Conservation (phyloP, 2,888 invertebrate species). For the Andrena bucephala region DNA sequence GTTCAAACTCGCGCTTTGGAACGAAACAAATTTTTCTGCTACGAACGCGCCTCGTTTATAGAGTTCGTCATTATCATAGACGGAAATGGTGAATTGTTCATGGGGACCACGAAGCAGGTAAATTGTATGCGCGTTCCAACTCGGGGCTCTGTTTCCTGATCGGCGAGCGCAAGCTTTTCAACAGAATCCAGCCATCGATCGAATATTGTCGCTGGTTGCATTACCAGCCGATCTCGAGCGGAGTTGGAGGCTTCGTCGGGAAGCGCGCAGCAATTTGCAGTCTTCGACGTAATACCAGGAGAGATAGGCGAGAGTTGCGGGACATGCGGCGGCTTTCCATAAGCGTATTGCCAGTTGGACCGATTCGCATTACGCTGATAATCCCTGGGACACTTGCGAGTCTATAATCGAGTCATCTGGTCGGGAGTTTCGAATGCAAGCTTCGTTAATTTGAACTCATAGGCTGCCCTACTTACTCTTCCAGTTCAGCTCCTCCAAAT, state of each 20-base stretch:
- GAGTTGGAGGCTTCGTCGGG: constrained; percentile 13
- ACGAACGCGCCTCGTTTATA: no score
- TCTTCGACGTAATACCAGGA: constrained; percentile 24
- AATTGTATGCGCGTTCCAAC: neutral
- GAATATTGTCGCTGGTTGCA: constrained; percentile 11
- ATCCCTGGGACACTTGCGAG: constrained; percentile 50
- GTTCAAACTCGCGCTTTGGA: no score
- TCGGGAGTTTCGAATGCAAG: constrained; percentile 8
- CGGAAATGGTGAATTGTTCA: neutral
- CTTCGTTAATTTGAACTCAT: constrained; percentile 43
- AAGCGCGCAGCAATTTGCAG: constrained; percentile 30
- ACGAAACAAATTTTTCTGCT: no score
- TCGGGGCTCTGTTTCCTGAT: neutral
- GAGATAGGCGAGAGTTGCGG: constrained; percentile 17
- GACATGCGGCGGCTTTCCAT: constrained; percentile 39
- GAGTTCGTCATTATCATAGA: no score
- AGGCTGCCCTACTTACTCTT: neutral
- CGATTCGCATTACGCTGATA: constrained; percentile 52
- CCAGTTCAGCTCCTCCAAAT: no score
- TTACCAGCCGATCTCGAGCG: constrained; percentile 15
- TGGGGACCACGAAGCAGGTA: neutral
- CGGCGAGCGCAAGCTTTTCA: neutral
- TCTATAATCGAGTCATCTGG: constrained; percentile 28
- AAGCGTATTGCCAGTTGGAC: constrained; percentile 40
- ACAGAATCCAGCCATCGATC: neutral